Percentiles rank a stretch among this genome's conserved stretches.
phyloP scores from a whole-genome alignment of 2,888 invertebrate species.

The Metellina segmentata region DNA sequence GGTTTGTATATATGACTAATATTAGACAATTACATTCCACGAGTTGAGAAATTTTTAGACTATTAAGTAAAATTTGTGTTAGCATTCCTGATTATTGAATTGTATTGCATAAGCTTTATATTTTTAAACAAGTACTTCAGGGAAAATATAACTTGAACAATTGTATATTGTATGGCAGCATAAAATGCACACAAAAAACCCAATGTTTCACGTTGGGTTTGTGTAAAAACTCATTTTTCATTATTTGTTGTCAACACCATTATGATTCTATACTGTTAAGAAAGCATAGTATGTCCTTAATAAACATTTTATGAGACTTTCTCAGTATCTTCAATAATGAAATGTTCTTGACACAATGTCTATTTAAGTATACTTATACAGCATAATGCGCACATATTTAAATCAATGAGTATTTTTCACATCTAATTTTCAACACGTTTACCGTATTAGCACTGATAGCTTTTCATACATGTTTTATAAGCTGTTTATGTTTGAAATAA shows the following conservation, averaged over 20 bases:
- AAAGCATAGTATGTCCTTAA: background rate
- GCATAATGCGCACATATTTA: slow-evolving; percentile 48
- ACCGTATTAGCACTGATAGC: slow-evolving; percentile 32
- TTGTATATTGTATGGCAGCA: too few species aligned
- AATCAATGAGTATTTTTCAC: slow-evolving; percentile 29
- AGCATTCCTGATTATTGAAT: too few species aligned
- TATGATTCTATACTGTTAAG: background rate
- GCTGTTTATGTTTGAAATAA: slow-evolving; percentile 65
- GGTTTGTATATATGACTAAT: too few species aligned
- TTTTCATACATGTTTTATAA: slow-evolving; percentile 55
- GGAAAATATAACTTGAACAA: too few species aligned
- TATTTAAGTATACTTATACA: slow-evolving; percentile 16
- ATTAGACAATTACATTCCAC: too few species aligned
- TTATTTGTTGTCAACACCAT: background rate
- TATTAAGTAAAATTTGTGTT: too few species aligned
- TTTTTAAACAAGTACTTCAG: too few species aligned
- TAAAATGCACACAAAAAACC: too few species aligned
- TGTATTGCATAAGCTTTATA: too few species aligned
- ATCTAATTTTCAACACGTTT: slow-evolving; percentile 16
- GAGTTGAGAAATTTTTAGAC: too few species aligned
- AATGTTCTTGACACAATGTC: slow-evolving; percentile 13
- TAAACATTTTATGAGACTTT: slow-evolving; percentile 15
- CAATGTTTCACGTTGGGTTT: background rate
- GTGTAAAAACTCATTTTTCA: background rate
- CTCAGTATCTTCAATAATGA: slow-evolving; percentile 32